These are phyloP conservation scores for Pycnonotus jocosus DNA, from an alignment of 2,113 vertebrate genomes.

Conservation along the genomic window DNA sequence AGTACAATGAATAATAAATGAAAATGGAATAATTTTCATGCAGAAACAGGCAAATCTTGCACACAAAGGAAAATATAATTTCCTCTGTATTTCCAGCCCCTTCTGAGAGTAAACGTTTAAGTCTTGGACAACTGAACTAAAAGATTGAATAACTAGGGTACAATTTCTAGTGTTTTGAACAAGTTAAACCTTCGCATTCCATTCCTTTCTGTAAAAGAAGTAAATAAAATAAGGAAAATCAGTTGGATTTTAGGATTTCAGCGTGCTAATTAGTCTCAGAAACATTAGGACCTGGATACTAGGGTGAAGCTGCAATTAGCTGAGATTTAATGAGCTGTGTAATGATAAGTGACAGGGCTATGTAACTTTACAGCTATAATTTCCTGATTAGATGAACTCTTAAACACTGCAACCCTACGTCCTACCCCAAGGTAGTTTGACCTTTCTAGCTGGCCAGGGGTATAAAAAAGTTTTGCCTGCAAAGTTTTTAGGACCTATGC, in stretches of 20 bases:
- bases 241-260: conserved; percentile 36
- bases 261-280: conserved; percentile 45
- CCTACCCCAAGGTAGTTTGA: conserved; percentile 34
- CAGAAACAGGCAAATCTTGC: background rate
- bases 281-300: conserved; percentile 53
- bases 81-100: background rate
- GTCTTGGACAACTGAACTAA: background rate
- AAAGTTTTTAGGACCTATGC: background rate
- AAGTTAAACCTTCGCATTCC: background rate
- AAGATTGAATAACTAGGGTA: background rate
- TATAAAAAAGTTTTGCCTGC: background rate
- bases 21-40: background rate
- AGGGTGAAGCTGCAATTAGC: conserved; percentile 71
- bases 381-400: conserved; percentile 74
- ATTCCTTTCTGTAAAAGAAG: background rate
- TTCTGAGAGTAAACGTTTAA: conserved; percentile 9
- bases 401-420: conserved; percentile 3
- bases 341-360: conserved; percentile 73
- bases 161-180: background rate
- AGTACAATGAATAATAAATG: background rate
- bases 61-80: background rate
- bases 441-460: conserved; percentile 30
- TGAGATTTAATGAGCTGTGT: conserved; percentile 76
- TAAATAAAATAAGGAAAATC: conserved; percentile 7
- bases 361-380: conserved; percentile 71